A percentile compares a stretch with the other conserved stretches of the same genome.
Evolutionary conservation across 2,797 vertebrate genomes (phyloP).

Genomic region (Mus spretus): DNA sequence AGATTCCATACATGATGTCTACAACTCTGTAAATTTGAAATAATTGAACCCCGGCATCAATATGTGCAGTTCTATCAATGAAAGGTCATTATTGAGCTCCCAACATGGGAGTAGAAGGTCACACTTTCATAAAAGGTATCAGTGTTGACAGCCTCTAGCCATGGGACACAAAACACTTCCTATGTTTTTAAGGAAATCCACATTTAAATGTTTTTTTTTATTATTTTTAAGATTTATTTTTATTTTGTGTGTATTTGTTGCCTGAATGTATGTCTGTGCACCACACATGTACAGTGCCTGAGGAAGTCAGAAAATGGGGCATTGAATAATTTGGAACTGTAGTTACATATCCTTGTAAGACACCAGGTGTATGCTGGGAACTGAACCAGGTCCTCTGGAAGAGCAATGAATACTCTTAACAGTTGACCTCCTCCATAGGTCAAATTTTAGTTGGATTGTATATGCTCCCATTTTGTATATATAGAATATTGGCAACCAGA

Average conservation of each 20-base stretch:
- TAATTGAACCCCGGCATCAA: background rate
- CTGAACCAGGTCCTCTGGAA: background rate
- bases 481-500: background rate
- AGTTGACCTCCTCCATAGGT: background rate
- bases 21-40: background rate
- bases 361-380: background rate
- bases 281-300: background rate
- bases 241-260: background rate
- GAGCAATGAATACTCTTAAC: background rate
- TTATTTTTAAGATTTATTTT: background rate
- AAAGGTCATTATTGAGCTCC: background rate
- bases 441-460: background rate
- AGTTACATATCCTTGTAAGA: background rate
- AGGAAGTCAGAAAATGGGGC: background rate
- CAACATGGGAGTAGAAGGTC: background rate
- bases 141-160: background rate
- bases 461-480: background rate
- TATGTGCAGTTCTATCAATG: background rate
- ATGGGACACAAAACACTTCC: background rate
- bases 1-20: background rate
- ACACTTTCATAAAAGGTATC: constrained; percentile 3
- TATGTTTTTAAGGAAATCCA: constrained; percentile 32
- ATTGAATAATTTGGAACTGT: background rate
- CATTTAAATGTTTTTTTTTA: background rate
- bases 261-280: background rate